phyloP scores from a whole-genome alignment of 2,797 vertebrate genomes.

The Lycodopsis pacificus region DNA sequence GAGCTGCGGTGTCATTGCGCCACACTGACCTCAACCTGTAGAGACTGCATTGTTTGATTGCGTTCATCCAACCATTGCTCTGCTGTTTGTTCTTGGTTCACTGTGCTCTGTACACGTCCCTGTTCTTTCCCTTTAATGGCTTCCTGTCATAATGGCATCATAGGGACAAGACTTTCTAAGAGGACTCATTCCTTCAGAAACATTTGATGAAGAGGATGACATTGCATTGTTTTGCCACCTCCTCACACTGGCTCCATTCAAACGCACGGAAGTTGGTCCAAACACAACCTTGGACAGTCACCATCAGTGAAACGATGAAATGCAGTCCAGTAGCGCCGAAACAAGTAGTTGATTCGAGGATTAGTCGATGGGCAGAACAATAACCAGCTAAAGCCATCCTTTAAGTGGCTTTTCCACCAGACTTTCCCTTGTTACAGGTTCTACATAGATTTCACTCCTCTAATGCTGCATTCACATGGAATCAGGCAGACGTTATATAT shows the following conservation, averaged over 20 bases:
- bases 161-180: neutral
- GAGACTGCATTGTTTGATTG: conserved; percentile 30
- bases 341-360: neutral
- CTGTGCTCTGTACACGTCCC: neutral
- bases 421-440: neutral
- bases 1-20: conserved; percentile 20
- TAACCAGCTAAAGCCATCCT: neutral
- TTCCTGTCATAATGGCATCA: conserved; percentile 8
- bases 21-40: conserved; percentile 9
- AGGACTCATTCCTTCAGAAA: conserved; percentile 17
- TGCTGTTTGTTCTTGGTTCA: neutral
- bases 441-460: neutral
- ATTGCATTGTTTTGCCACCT: neutral
- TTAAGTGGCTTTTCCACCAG: neutral
- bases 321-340: neutral
- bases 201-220: conserved; percentile 8
- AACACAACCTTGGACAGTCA: neutral
- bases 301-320: neutral
- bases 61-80: conserved; percentile 25
- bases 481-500: neutral
- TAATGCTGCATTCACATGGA: no score
- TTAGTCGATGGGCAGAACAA: neutral
- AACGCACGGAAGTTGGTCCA: neutral
- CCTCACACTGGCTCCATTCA: neutral
- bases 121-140: neutral